Evolutionary conservation across 2,797 vertebrate species (phyloP).

Genomic region (Telmatherina bonti): DNA sequence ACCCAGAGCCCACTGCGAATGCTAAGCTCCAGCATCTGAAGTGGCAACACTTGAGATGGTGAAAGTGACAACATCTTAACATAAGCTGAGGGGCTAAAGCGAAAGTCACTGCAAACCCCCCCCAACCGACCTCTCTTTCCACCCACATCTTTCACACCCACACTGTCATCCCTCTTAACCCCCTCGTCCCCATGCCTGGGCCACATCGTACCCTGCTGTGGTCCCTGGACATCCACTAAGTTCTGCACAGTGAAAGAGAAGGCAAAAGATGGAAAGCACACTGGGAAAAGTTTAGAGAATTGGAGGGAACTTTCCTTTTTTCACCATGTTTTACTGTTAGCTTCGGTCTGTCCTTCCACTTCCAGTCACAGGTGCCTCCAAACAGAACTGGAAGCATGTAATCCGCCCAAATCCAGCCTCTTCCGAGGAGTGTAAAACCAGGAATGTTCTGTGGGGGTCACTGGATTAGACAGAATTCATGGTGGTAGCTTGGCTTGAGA

Average conservation of each 20-base stretch:
- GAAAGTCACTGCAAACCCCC: conserved; percentile 72
- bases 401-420: conserved; percentile 86
- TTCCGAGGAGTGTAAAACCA: conserved; percentile 84
- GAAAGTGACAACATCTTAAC: conserved; percentile 87
- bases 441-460: conserved; percentile 82
- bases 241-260: conserved; percentile 38
- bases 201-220: conserved; percentile 33
- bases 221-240: conserved; percentile 37
- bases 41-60: conserved; percentile 86
- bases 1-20: conserved; percentile 60
- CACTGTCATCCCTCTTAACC: conserved; percentile 47
- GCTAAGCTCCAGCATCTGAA: conserved; percentile 85
- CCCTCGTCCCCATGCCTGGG: conserved; percentile 6
- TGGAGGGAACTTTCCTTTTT: conserved; percentile 19
- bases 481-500: conserved; percentile 84
- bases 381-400: conserved; percentile 85
- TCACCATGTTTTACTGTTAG: conserved; percentile 60
- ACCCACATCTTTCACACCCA: conserved; percentile 61
- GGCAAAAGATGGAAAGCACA: conserved; percentile 17
- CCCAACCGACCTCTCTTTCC: conserved; percentile 67
- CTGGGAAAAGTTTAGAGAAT: conserved; percentile 28
- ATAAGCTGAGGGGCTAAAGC: conserved; percentile 80
- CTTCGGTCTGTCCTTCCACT: conserved; percentile 60
- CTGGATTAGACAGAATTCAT: conserved; percentile 84
- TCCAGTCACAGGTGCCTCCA: conserved; percentile 82